Evolutionary conservation across 2,888 invertebrate species (phyloP).

Genomic region (Apodemia duryi): DNA sequence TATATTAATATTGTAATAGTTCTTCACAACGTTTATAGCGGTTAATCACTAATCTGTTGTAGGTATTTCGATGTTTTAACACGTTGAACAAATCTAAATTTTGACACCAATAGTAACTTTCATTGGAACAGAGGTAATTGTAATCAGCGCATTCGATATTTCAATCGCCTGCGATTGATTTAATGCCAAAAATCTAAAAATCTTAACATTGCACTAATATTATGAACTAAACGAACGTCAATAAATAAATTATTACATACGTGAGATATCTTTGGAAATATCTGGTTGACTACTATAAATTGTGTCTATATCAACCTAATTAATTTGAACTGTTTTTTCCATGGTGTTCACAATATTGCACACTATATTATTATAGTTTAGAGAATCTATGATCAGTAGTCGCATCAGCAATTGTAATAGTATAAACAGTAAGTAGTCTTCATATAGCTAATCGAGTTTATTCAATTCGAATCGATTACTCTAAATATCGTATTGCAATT

Average conservation of each 20-base stretch:
- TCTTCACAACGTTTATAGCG: neutral
- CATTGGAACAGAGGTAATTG: neutral
- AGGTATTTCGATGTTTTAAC: neutral
- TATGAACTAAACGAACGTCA: slow-evolving; percentile 9
- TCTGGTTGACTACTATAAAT: slow-evolving; percentile 11
- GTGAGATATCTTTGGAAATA: slow-evolving; percentile 9
- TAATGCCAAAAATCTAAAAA: neutral
- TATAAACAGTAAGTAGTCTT: neutral
- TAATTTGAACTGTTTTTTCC: neutral
- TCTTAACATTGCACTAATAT: slow-evolving; percentile 12
- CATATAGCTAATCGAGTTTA: neutral
- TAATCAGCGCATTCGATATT: neutral
- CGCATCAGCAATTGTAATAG: neutral
- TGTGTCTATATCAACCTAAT: slow-evolving; percentile 10
- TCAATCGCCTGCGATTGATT: slow-evolving; percentile 6
- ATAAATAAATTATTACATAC: slow-evolving; percentile 7
- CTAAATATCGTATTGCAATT: neutral
- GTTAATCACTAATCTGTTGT: neutral
- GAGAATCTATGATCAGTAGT: neutral
- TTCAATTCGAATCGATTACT: neutral
- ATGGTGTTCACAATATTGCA: slow-evolving; percentile 6
- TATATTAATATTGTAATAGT: neutral
- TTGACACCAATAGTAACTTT: slow-evolving; percentile 2
- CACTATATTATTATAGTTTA: slow-evolving; percentile 1
- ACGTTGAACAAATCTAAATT: neutral